Evolutionary conservation across 1,140 invertebrate genomes (phyloP), one percentile per base, ranked within the genome.

Genomic region (Pachyrhynchus sulphureomaculatus): DNA sequence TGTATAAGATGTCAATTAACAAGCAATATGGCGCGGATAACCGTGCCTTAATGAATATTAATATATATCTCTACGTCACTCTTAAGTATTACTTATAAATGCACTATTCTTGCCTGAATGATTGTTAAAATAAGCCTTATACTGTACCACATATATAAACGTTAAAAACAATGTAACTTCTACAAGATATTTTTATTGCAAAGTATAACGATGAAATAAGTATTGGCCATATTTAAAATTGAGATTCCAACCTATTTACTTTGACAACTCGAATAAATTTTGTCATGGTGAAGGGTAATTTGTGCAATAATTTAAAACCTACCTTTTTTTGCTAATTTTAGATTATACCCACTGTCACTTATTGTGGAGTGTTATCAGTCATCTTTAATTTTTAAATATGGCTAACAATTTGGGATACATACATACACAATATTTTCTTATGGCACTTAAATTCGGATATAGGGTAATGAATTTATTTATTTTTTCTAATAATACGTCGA

Each of bases 371-470:
- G n/a, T n/a, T n/a, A n/a, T n/a, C n/a, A n/a, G n/a, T n/a, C n/a
- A n/a, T n/a, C n/a, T n/a, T n/a, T n/a, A n/a, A n/a, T 51, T 52
- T 51, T 52, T 60, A 60, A 52, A 52, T 60, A 52, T 60, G 57
- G 57, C 57, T 60, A 60, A 60, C 51, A n/a, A 20, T 32, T 41
- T 10, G 57, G 48, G 17, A 13, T 33, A 37, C 36, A 33, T 32
- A 13, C 23, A 10, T 10, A 36, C 48, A 23, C 20, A 17, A 39
- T n/a, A 15, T 23, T 17, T 26, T 41, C n/a, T 5, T 9, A 55
- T 29, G 42, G 52, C 37, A 58, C 42, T n/a, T 36, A 10, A n/a
- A 56, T 6, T 49, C 34, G 55, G 55, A 58, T 26, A 15, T 58
- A 58, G 55, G 55, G 55, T 58, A 58, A 15, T 39, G 48, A 48